Conservation (phyloP, 2,888 invertebrate genomes). For the Serrognathus titanus region DNA sequence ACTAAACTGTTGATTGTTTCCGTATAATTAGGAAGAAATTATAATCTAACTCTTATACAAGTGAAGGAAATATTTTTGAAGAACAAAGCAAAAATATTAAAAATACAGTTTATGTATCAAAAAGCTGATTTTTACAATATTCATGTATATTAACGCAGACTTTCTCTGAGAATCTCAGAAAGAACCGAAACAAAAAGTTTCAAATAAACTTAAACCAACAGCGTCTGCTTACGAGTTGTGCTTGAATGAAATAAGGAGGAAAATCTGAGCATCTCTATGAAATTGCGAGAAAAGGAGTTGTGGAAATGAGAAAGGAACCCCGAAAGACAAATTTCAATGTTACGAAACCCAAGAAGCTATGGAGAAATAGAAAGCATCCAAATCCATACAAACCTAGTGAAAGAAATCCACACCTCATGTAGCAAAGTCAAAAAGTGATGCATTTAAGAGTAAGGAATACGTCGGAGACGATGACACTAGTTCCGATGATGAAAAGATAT, state of each 20-base stretch:
- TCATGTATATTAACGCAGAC: slow-evolving; percentile 52
- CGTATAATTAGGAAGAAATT: no score
- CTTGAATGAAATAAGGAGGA: slow-evolving; percentile 85
- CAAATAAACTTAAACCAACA: slow-evolving; percentile 81
- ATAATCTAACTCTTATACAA: no score
- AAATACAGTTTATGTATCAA: slow-evolving; percentile 44
- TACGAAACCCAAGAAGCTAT: slow-evolving; percentile 86
- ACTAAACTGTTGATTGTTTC: no score
- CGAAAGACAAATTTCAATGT: slow-evolving; percentile 87
- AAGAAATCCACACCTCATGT: slow-evolving; percentile 29
- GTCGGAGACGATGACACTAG: slow-evolving; percentile 73
- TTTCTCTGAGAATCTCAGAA: slow-evolving; percentile 65
- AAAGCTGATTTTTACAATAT: slow-evolving; percentile 41
- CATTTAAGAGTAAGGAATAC: slow-evolving; percentile 90
- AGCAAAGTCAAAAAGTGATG: slow-evolving; percentile 49
- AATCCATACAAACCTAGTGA: no score
- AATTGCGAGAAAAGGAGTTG: slow-evolving; percentile 86
- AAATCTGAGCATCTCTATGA: slow-evolving; percentile 92
- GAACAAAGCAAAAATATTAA: slow-evolving; percentile 55
- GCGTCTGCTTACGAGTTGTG: slow-evolving; percentile 91
- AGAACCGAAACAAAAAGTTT: slow-evolving; percentile 64
- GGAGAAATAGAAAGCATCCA: slow-evolving; percentile 84
- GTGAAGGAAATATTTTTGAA: no score
- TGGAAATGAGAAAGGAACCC: slow-evolving; percentile 86
- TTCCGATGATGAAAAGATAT: slow-evolving; percentile 54